Evolutionary conservation across 2,888 invertebrate species (phyloP).

Genomic region (Drosophila picticornis): DNA sequence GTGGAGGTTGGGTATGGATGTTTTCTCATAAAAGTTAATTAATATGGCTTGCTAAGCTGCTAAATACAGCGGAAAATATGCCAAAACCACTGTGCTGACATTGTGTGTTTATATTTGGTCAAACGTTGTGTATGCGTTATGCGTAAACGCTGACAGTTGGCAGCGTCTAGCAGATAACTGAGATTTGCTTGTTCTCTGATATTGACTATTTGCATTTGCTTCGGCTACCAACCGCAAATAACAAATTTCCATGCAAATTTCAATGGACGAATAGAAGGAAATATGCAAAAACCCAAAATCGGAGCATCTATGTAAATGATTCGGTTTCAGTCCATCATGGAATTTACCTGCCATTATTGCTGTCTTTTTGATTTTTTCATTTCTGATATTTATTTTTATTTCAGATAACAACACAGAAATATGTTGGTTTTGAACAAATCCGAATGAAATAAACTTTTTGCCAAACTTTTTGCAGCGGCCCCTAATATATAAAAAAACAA

Average conservation of each 20-base stretch:
- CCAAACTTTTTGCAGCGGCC: constrained; percentile 42
- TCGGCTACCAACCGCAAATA: constrained; percentile 33
- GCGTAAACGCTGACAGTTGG: constrained; percentile 52
- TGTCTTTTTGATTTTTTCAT: constrained; percentile 21
- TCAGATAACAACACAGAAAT: constrained; percentile 54
- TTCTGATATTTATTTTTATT: not conserved
- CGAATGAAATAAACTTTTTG: constrained; percentile 70
- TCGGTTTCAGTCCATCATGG: constrained; percentile 31
- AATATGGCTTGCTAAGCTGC: constrained; percentile 71
- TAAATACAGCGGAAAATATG: constrained; percentile 69
- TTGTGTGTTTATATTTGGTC: constrained; percentile 42
- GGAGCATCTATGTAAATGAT: constrained; percentile 67
- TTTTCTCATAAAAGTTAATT: constrained; percentile 76
- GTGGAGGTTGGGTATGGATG: constrained; percentile 11
- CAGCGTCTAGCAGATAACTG: constrained; percentile 14
- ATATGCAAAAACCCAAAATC: constrained; percentile 65
- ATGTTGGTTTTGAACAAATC: constrained; percentile 68
- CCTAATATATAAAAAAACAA: constrained; percentile 37
- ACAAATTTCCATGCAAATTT: constrained; percentile 74
- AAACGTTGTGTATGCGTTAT: constrained; percentile 54
- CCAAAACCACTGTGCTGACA: constrained; percentile 40
- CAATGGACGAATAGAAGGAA: constrained; percentile 52
- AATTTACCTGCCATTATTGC: constrained; percentile 62
- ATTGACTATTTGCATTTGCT: constrained; percentile 23
- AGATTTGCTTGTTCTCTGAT: constrained; percentile 5